Conservation (phyloP, 2,888 invertebrate genomes). For the Xylocampa areola region DNA sequence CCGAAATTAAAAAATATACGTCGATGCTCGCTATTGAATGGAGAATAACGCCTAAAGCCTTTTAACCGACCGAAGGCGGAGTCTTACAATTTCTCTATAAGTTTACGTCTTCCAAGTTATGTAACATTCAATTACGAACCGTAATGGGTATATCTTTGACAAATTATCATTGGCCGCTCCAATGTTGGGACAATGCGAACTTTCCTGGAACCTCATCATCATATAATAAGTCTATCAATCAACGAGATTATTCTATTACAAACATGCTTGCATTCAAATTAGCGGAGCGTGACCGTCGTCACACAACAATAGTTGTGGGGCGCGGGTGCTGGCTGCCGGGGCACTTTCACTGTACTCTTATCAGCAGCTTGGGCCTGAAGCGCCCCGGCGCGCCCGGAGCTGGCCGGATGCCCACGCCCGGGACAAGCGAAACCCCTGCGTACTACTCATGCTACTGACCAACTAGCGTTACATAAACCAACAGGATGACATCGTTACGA, state of each 20-base stretch:
- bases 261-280: constrained; percentile 80
- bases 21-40: constrained; percentile 77
- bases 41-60: constrained; percentile 83
- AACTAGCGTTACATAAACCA: constrained; percentile 52
- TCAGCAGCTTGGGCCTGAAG: constrained; percentile 66
- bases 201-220: constrained; percentile 82
- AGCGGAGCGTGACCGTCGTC: constrained; percentile 79
- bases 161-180: constrained; percentile 73
- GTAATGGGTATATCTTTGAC: constrained; percentile 76
- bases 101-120: constrained; percentile 74
- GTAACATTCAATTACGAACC: constrained; percentile 82
- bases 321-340: constrained; percentile 61
- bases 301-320: constrained; percentile 71
- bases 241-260: constrained; percentile 80
- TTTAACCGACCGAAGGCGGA: constrained; percentile 78
- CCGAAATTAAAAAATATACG: constrained; percentile 73
- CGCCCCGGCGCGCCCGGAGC: constrained; percentile 53
- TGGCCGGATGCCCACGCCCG: constrained; percentile 59
- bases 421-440: constrained; percentile 45
- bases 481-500: constrained; percentile 55
- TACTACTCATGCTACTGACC: constrained; percentile 42
- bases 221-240: constrained; percentile 85
- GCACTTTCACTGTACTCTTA: constrained; percentile 78
- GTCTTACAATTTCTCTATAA: constrained; percentile 82
- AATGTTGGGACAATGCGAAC: constrained; percentile 74